Evolutionary conservation across 2,797 vertebrate genomes (phyloP), one percentile per base, ranked within the genome.

Genomic region (Smutsia gigantea): DNA sequence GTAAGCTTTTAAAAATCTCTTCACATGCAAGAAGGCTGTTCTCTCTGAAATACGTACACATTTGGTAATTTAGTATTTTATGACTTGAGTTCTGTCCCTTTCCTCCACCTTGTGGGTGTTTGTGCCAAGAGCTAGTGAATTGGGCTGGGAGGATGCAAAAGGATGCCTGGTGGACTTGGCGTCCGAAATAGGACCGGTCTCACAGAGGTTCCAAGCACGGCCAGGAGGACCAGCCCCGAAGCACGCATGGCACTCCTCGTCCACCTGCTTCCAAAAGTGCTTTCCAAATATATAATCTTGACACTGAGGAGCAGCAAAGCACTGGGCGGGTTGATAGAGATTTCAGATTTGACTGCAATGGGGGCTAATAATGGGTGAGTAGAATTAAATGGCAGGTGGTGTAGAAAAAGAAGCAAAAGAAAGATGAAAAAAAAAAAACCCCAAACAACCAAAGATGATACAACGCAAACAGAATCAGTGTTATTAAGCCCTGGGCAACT

Each of bases 401-500:
- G 14, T 25, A 87, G 87, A 61, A 95, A 94, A 90, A 63, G 31
- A 37, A 87, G 68, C 72, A 82, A 77, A 81, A 74, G 17, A 23
- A 69, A 86, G 55, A 59, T 25, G 57, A 69, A 42, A 55, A 64
- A 63, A 37, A 25, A 10, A 64, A 34, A 27, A 29, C 25, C 5
- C 10, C 4, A 69, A 69, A 12, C 21, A n/a, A 29, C 72, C 42
- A 10, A 37, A 82, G 49, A 37, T 8, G n/a, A 71, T n/a, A 63
- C 11, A 46, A 46, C 10, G 10, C 46, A 79, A 79, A 87, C 27
- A 82, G 92, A 93, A 74, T 74, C 79, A n/a, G 84, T 2, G 1
- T 61, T 46, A 82, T 53, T 63, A 79, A 88, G 94, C 87, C 90
- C 72, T 94, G 77, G 87, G 96, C 77, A 86, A 55, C 90, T 77